Percentiles rank a stretch among this genome's conserved stretches.
Evolutionary conservation across 2,888 invertebrate species (phyloP).

Genomic region (Habrosyne pyritoides): DNA sequence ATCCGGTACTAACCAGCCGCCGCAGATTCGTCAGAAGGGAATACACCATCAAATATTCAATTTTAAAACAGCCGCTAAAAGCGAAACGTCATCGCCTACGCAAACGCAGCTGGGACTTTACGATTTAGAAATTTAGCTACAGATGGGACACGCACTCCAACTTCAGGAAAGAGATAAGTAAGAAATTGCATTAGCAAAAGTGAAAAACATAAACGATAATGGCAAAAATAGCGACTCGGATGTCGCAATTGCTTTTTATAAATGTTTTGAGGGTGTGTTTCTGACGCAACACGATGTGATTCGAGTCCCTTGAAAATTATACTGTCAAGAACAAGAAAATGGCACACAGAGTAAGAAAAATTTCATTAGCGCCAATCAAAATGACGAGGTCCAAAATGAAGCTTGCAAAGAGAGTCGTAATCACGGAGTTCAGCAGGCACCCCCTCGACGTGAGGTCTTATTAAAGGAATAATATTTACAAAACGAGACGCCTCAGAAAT

Average conservation of each 20-base stretch:
- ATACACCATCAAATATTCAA: slow-evolving; percentile 83
- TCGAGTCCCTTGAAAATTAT: slow-evolving; percentile 73
- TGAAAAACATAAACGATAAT: slow-evolving; percentile 76
- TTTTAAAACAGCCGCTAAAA: slow-evolving; percentile 84
- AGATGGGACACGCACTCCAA: slow-evolving; percentile 79
- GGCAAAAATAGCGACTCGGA: slow-evolving; percentile 71
- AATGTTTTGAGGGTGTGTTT: slow-evolving; percentile 73
- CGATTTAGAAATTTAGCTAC: slow-evolving; percentile 80
- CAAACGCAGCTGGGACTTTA: slow-evolving; percentile 79
- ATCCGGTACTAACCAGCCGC: slow-evolving; percentile 65
- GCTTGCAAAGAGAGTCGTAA: slow-evolving; percentile 82
- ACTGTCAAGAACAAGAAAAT: slow-evolving; percentile 81
- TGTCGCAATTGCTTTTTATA: slow-evolving; percentile 68
- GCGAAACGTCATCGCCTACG: slow-evolving; percentile 81
- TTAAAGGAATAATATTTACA: slow-evolving; percentile 85
- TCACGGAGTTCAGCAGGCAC: slow-evolving; percentile 80
- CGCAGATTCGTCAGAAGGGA: slow-evolving; percentile 80
- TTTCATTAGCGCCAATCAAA: slow-evolving; percentile 84
- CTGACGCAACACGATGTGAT: slow-evolving; percentile 69
- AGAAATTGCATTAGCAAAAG: slow-evolving; percentile 80
- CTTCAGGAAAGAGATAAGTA: slow-evolving; percentile 71
- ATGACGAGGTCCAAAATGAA: slow-evolving; percentile 83
- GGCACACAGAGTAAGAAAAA: slow-evolving; percentile 78
- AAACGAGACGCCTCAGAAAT: slow-evolving; percentile 84
- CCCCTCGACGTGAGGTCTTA: slow-evolving; percentile 83